Percentiles rank a stretch among this genome's conserved stretches.
Evolutionary conservation across 2,797 vertebrate species (phyloP).

Genomic region (Thunnus albacares): DNA sequence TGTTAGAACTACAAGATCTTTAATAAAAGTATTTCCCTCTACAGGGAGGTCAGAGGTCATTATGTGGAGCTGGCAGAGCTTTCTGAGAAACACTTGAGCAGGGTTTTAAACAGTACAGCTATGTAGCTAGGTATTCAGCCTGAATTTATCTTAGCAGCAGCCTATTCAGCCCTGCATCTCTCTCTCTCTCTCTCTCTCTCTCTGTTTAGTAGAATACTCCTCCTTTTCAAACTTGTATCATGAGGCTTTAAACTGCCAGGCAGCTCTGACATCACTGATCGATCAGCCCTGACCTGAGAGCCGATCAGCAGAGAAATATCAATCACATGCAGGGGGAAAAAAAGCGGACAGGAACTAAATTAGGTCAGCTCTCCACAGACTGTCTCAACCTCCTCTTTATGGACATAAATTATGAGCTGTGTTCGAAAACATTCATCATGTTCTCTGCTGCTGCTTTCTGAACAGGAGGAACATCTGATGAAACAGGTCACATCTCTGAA

Average conservation of each 20-base stretch:
- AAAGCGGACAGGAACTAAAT: slow-evolving; percentile 47
- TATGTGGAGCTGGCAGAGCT: too few relatives aligned
- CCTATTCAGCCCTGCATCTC: too few relatives aligned
- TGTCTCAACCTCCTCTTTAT: slow-evolving; percentile 31
- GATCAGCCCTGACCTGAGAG: slow-evolving; percentile 36
- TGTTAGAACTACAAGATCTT: too few relatives aligned
- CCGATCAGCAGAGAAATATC: slow-evolving; percentile 34
- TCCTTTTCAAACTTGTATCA: background rate
- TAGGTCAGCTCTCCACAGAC: slow-evolving; percentile 61
- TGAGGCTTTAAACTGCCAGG: slow-evolving; percentile 10
- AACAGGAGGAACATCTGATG: background rate
- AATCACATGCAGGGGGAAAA: slow-evolving; percentile 40
- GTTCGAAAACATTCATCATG: slow-evolving; percentile 43
- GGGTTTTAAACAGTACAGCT: too few relatives aligned
- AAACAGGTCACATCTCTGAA: background rate
- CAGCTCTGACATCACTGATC: slow-evolving; percentile 30
- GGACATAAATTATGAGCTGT: slow-evolving; percentile 48
- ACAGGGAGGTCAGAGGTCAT: too few relatives aligned
- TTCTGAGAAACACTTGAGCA: too few relatives aligned
- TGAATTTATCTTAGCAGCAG: background rate
- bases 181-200: too few relatives aligned
- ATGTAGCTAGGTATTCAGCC: background rate
- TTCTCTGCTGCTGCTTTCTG: slow-evolving; percentile 12
- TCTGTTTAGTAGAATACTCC: background rate
- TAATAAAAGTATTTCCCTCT: too few relatives aligned